phyloP scores from a whole-genome alignment of 2,113 vertebrate genomes.

The Anthoscopus minutus region DNA sequence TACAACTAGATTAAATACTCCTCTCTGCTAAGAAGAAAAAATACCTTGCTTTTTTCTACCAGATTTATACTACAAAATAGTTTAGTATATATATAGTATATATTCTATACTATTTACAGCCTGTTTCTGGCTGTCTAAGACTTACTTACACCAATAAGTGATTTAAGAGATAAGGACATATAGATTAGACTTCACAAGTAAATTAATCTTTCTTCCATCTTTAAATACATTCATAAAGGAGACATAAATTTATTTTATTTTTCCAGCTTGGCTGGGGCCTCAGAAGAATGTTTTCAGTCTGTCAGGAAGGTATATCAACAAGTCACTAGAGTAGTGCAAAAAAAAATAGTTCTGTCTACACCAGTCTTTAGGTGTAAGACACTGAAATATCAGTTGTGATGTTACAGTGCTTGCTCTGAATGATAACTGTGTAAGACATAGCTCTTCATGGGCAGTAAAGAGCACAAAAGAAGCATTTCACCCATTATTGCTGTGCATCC shows the following conservation, averaged over 20 bases:
- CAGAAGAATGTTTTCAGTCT: neutral
- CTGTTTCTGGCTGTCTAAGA: neutral
- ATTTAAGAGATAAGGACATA: neutral
- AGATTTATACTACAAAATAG: no score
- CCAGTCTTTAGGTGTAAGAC: neutral
- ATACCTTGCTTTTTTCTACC: neutral
- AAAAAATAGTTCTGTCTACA: neutral
- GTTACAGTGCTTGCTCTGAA: neutral
- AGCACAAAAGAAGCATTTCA: neutral
- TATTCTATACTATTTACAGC: neutral
- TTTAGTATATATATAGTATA: no score
- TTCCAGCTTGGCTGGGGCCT: neutral
- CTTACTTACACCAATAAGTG: neutral
- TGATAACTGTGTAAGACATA: neutral
- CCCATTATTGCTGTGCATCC: neutral
- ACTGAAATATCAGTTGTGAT: neutral
- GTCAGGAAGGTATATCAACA: neutral
- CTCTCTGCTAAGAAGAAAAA: neutral
- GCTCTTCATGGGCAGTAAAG: neutral
- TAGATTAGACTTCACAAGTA: neutral
- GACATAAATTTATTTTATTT: neutral
- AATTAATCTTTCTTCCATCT: neutral
- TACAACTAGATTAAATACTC: neutral
- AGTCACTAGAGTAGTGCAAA: neutral
- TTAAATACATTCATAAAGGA: neutral